phyloP scores from a whole-genome alignment of 2,888 invertebrate species.

The Heliconius charithonia region DNA sequence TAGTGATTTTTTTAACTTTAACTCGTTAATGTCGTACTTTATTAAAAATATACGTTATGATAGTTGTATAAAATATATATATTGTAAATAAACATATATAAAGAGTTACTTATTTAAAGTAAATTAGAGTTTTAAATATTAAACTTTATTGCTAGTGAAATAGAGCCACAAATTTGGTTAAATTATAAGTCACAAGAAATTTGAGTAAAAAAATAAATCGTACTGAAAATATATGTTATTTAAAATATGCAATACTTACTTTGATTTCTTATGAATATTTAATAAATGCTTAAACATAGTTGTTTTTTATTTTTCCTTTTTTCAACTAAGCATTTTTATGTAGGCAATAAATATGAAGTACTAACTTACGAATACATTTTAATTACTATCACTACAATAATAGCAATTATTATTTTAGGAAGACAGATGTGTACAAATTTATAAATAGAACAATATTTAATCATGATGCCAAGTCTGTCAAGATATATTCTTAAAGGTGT shows the following conservation, averaged over 20 bases:
- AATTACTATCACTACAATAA: neutral
- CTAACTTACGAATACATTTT: neutral
- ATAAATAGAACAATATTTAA: constrained; percentile 13
- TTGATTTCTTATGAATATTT: neutral
- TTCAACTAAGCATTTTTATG: neutral
- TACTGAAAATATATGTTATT: neutral
- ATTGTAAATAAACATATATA: neutral
- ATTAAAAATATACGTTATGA: neutral
- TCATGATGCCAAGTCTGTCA: constrained; percentile 16
- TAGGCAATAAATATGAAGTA: neutral
- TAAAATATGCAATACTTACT: neutral
- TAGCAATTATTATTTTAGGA: constrained; percentile 5
- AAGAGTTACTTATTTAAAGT: neutral
- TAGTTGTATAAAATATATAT: neutral
- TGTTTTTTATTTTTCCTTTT: neutral
- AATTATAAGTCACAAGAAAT: neutral
- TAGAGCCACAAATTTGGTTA: neutral
- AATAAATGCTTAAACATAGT: neutral
- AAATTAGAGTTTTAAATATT: neutral
- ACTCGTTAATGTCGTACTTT: neutral
- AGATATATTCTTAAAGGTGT: neutral
- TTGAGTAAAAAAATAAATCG: neutral
- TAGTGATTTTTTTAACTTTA: neutral
- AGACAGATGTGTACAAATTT: constrained; percentile 8
- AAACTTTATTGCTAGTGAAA: neutral